These are phyloP conservation scores for Parus major DNA, from an alignment of 2,113 vertebrate species.

Conservation along the genomic window DNA sequence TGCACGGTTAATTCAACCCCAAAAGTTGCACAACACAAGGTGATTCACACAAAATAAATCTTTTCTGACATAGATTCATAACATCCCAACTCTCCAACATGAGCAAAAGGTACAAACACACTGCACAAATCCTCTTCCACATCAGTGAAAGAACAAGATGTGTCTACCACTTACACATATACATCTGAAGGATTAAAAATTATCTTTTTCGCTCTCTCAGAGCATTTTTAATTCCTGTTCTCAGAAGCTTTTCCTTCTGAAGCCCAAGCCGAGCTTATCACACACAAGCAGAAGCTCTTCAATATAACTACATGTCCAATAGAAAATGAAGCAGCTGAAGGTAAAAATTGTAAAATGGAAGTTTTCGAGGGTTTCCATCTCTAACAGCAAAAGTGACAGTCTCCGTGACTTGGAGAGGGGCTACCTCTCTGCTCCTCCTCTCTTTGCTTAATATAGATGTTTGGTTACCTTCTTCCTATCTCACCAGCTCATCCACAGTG, in stretches of 20 bases:
- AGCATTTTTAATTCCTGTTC: conserved; percentile 18
- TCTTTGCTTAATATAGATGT: neutral
- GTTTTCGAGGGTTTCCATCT: neutral
- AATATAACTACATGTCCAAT: neutral
- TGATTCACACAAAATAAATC: neutral
- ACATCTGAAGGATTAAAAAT: conserved; percentile 18
- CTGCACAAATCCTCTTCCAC: neutral
- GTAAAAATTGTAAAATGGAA: conserved; percentile 7
- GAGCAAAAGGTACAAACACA: neutral
- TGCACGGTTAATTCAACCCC: neutral
- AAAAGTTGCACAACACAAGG: neutral
- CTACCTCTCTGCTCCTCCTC: neutral
- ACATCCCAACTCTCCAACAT: neutral
- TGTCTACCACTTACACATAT: neutral
- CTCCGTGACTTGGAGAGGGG: neutral
- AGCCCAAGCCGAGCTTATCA: neutral
- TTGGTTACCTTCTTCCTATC: neutral
- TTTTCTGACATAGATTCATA: neutral
- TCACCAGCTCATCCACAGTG: neutral
- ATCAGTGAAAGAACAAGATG: neutral
- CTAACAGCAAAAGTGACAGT: neutral
- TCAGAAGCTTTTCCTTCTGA: conserved; percentile 11
- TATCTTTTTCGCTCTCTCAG: neutral
- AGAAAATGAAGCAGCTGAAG: neutral
- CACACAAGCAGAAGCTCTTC: neutral